Conservation (phyloP, 2,888 invertebrate genomes). For the Caenorhabditis auriculariae region DNA sequence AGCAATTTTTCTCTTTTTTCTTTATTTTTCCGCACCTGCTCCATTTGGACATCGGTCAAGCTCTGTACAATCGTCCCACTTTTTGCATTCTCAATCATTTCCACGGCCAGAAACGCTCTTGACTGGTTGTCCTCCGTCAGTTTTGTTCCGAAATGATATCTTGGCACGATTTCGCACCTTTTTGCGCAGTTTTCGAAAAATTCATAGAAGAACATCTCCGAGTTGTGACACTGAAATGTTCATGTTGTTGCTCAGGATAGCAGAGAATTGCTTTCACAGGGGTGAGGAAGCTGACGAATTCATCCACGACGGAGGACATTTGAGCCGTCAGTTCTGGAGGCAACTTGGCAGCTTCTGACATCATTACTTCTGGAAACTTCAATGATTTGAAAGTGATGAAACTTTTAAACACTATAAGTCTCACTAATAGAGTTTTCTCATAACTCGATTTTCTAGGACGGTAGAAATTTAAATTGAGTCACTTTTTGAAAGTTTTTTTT, state of each 20-base stretch:
- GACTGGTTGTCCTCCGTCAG: conserved; percentile 17
- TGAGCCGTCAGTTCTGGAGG: conserved; percentile 7
- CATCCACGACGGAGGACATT: conserved; percentile 9
- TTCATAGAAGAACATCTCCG: conserved; percentile 28
- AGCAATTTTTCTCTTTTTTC: too few species aligned
- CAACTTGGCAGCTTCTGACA: conserved; percentile 14
- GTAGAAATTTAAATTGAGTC: too few species aligned
- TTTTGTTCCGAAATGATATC: conserved; percentile 14
- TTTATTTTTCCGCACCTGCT: too few species aligned
- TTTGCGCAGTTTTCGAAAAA: too few species aligned
- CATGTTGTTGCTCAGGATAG: too few species aligned
- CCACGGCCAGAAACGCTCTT: conserved; percentile 35
- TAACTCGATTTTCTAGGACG: too few species aligned
- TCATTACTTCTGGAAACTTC: conserved; percentile 16
- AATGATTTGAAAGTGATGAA: too few species aligned
- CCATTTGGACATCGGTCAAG: conserved; percentile 18
- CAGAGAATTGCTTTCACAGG: conserved; percentile 9
- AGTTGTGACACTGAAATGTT: conserved; percentile 22
- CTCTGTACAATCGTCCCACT: conserved; percentile 17
- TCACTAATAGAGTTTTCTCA: too few species aligned
- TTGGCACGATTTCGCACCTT: too few species aligned
- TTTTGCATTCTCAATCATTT: conserved; percentile 16
- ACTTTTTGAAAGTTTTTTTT: too few species aligned
- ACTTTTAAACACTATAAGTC: too few species aligned
- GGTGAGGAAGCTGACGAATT: conserved; percentile 16